phyloP scores from a whole-genome alignment of 2,797 vertebrate species.

The Sebastiscus tertius region DNA sequence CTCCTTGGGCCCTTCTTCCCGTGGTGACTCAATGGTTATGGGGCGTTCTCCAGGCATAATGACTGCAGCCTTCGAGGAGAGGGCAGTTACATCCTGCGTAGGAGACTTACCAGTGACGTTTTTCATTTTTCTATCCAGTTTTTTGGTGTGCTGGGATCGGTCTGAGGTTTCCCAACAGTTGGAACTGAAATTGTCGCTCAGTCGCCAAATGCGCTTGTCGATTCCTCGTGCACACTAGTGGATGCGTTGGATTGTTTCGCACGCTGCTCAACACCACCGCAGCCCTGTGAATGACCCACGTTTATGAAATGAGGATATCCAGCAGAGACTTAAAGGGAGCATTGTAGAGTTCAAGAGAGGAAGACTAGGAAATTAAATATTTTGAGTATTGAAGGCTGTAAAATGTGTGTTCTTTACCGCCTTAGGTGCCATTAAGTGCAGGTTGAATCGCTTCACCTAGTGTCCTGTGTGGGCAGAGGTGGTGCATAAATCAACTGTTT shows the following conservation, averaged over 20 bases:
- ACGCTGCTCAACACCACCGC: background rate
- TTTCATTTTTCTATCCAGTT: conserved; percentile 28
- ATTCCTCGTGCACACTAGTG: conserved; percentile 16
- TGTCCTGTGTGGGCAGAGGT: background rate
- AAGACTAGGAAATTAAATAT: conserved; percentile 44
- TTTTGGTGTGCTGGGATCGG: background rate
- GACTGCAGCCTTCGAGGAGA: conserved; percentile 11
- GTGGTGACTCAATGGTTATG: background rate
- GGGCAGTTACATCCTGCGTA: background rate
- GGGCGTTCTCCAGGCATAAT: background rate
- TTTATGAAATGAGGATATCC: conserved; percentile 11
- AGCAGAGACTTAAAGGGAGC: conserved; percentile 20
- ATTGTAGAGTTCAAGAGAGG: conserved; percentile 7
- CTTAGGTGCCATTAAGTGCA: conserved; percentile 17
- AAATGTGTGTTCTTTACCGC: conserved; percentile 30
- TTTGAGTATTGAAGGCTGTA: conserved; percentile 45
- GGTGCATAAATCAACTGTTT: background rate
- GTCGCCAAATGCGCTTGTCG: background rate
- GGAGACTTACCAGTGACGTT: background rate
- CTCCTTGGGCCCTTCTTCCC: background rate
- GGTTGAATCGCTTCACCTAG: conserved; percentile 1
- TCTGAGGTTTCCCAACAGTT: conserved; percentile 9
- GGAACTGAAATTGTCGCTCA: conserved; percentile 30
- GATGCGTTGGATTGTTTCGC: conserved; percentile 29
- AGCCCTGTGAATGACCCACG: background rate